phyloP scores from a whole-genome alignment of 1,140 invertebrate species.

The Ganaspis sp. region DNA sequence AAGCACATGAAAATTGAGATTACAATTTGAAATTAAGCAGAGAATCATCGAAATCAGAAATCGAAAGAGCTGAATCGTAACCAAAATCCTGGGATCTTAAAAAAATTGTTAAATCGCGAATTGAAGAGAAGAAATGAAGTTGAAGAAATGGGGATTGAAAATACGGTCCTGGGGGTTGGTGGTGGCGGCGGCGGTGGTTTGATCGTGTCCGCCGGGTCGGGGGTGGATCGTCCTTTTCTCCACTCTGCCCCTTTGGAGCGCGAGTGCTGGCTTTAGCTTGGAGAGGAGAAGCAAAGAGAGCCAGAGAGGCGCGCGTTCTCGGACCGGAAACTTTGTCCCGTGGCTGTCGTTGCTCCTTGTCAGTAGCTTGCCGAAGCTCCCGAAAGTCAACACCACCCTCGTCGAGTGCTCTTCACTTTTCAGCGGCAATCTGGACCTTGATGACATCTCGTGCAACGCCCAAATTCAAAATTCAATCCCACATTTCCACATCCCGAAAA shows the following conservation, averaged over 20 bases:
- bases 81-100: too few species aligned
- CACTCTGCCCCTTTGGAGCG: constrained; percentile 16
- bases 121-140: background rate
- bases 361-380: background rate
- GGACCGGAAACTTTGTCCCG: background rate
- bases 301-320: constrained; percentile 27
- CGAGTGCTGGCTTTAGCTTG: background rate
- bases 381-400: background rate
- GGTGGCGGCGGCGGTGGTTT: constrained; percentile 8
- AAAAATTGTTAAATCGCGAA: too few species aligned
- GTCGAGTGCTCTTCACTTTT: background rate
- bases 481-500: background rate
- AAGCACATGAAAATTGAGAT: too few species aligned
- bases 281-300: background rate
- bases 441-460: background rate
- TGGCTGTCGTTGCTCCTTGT: background rate
- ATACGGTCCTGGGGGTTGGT: constrained; percentile 23
- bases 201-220: constrained; percentile 11
- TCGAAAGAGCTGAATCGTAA: too few species aligned
- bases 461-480: background rate
- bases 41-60: too few species aligned
- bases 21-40: too few species aligned
- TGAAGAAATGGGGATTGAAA: background rate
- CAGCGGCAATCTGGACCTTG: background rate
- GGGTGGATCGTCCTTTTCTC: constrained; percentile 17